Evolutionary conservation across 2,113 vertebrate genomes (phyloP).

Genomic region (Pteruthius melanotis): DNA sequence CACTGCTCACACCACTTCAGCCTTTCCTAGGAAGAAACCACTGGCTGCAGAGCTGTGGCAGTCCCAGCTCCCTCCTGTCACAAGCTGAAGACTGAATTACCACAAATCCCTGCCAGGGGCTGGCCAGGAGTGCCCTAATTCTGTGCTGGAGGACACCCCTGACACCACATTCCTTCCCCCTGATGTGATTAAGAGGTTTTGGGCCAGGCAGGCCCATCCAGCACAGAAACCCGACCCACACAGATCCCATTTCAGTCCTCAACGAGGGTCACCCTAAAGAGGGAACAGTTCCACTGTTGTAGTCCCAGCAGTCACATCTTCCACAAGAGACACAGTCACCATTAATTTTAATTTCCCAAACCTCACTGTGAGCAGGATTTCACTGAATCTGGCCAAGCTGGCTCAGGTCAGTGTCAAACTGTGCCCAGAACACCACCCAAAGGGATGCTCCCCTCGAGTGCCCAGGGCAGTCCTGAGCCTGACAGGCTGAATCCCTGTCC

Average conservation of each 20-base stretch:
- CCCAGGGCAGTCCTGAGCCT: background rate
- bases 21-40: background rate
- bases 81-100: background rate
- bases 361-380: background rate
- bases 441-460: background rate
- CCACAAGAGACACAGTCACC: background rate
- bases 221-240: background rate
- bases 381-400: background rate
- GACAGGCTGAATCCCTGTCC: background rate
- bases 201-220: background rate
- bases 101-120: background rate
- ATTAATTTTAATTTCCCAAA: background rate
- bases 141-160: background rate
- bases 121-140: background rate
- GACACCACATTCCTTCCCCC: background rate
- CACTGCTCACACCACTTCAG: background rate
- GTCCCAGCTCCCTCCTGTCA: background rate
- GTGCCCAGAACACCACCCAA: background rate
- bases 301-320: background rate
- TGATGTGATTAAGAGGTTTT: background rate
- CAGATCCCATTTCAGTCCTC: slow-evolving; percentile 5
- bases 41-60: background rate
- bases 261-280: background rate
- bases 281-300: background rate
- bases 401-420: background rate